Percentiles rank a stretch among this genome's conserved stretches.
These are phyloP conservation scores for Alitta virens DNA, from an alignment of 2,888 invertebrate genomes.

Conservation along the genomic window DNA sequence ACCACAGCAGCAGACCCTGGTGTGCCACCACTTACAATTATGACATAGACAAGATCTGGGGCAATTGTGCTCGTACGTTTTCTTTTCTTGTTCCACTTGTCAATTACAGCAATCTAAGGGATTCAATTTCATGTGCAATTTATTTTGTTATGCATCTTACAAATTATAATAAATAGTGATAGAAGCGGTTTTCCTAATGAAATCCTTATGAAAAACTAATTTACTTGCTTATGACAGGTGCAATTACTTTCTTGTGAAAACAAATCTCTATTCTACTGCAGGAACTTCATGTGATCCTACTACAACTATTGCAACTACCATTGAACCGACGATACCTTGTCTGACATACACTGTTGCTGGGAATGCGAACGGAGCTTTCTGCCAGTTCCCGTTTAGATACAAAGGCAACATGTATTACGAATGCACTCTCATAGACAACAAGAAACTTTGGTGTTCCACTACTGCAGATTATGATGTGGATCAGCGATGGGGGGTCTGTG, in stretches of 20 bases:
- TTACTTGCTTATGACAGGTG: no score
- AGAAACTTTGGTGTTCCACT: constrained; percentile 11
- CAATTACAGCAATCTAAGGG: no score
- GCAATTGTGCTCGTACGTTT: not conserved
- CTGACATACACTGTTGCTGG: constrained; percentile 6
- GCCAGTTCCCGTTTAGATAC: constrained; percentile 16
- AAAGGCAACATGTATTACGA: not conserved
- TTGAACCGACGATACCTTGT: not conserved
- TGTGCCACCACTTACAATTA: not conserved
- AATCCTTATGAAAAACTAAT: no score
- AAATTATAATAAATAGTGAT: no score
- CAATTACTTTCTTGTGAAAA: no score
- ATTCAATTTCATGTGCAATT: no score
- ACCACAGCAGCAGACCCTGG: not conserved
- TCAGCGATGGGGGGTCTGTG: constrained; percentile 6
- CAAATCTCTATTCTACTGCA: no score
- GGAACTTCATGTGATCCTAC: no score
- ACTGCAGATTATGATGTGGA: constrained; percentile 16
- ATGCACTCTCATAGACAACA: constrained; percentile 2
- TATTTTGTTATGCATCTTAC: no score
- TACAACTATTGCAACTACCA: no score
- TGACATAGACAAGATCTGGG: not conserved
- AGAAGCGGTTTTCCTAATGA: no score
- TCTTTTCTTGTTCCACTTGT: no score
- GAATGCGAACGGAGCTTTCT: constrained; percentile 9